Evolutionary conservation across 35 echinoderm and acorn worm species (phyloP).

Genomic region (Ptychodera flava): DNA sequence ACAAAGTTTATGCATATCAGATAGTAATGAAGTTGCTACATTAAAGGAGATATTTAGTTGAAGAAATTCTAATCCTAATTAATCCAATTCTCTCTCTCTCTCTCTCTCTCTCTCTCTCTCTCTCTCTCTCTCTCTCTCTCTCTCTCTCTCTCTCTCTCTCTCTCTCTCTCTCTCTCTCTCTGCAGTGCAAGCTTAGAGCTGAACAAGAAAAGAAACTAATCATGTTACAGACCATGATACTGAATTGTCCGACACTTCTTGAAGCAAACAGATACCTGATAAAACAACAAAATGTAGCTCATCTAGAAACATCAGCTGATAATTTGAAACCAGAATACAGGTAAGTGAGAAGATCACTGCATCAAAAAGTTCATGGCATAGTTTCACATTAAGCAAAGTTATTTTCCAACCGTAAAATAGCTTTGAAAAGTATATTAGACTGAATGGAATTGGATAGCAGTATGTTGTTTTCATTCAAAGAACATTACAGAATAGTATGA

Average conservation of each 20-base stretch:
- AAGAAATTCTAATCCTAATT: too few relatives aligned
- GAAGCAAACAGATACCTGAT: constrained; percentile 85
- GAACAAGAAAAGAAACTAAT: constrained; percentile 60
- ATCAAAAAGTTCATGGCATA: background rate
- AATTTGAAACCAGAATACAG: constrained; percentile 15
- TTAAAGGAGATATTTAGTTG: too few relatives aligned
- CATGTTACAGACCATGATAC: constrained; percentile 63
- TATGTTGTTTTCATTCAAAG: background rate
- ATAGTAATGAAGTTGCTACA: too few relatives aligned
- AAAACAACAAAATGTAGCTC: constrained; percentile 63
- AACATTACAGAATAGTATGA: background rate
- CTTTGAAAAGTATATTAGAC: background rate
- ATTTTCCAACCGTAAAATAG: too few relatives aligned
- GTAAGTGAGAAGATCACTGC: background rate
- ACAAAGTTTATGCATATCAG: too few relatives aligned
- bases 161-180: too few relatives aligned
- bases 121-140: too few relatives aligned
- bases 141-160: too few relatives aligned
- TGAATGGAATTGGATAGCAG: background rate
- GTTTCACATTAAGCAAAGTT: too few relatives aligned
- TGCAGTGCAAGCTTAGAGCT: constrained; percentile 49
- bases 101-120: too few relatives aligned
- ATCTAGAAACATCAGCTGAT: constrained; percentile 29
- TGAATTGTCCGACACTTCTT: constrained; percentile 68
- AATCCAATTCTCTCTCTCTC: too few relatives aligned